Evolutionary conservation across 2,888 invertebrate species (phyloP).

Genomic region (Spisula solida): DNA sequence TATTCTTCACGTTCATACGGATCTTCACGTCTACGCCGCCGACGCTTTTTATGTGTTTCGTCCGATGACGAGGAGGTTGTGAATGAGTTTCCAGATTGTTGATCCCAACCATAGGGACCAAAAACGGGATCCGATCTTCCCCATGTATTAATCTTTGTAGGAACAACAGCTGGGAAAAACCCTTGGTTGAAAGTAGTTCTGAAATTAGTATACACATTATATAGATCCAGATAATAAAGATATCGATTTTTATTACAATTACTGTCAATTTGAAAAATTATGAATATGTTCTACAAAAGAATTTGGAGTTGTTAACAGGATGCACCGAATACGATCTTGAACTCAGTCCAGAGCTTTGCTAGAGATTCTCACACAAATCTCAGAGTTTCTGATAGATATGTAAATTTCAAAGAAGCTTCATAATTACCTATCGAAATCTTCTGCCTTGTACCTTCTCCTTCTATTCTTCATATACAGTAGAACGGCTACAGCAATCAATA

Average conservation of each 20-base stretch:
- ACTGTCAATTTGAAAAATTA: too few species aligned
- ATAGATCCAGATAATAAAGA: too few species aligned
- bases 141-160: conserved; percentile 65
- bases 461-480: not conserved
- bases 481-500: conserved; percentile 45
- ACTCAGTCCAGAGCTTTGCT: too few species aligned
- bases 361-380: too few species aligned
- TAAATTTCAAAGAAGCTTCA: too few species aligned
- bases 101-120: conserved; percentile 53
- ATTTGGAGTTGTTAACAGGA: too few species aligned
- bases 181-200: conserved; percentile 57
- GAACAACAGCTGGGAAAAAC: conserved; percentile 60
- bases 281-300: too few species aligned
- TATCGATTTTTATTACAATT: too few species aligned
- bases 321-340: too few species aligned
- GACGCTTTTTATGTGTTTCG: conserved; percentile 38
- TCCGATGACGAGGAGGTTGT: conserved; percentile 35
- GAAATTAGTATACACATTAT: not conserved
- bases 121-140: conserved; percentile 54
- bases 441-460: not conserved
- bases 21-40: conserved; percentile 34
- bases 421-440: conserved; percentile 62
- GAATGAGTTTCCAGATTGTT: conserved; percentile 44
- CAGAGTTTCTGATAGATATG: too few species aligned
- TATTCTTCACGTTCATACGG: conserved; percentile 24